phyloP scores from a whole-genome alignment of 2,888 invertebrate species.

The Drosophila limbata region DNA sequence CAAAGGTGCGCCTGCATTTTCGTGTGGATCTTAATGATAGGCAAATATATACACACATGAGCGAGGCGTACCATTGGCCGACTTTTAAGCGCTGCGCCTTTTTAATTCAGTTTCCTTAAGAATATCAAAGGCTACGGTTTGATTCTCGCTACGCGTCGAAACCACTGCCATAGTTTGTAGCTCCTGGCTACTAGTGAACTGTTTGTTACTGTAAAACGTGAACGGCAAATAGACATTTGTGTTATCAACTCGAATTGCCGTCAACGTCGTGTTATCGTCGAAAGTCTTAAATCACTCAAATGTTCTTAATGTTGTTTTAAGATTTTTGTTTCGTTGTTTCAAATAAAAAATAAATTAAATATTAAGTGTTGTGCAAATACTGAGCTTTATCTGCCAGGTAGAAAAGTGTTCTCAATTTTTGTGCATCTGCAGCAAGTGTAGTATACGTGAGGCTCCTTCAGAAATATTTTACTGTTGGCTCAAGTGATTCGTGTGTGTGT shows the following conservation, averaged over 20 bases:
- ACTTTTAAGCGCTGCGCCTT: constrained; percentile 50
- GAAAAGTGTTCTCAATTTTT: constrained; percentile 9
- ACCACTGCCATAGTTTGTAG: constrained; percentile 1
- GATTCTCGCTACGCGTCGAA: constrained; percentile 22
- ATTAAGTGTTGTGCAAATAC: constrained; percentile 39
- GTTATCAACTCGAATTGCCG: constrained; percentile 30
- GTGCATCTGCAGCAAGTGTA: constrained; percentile 6
- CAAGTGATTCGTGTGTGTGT: constrained; percentile 8
- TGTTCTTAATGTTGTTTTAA: constrained; percentile 8
- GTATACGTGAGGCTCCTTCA: constrained; percentile 14
- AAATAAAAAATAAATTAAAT: constrained; percentile 43
- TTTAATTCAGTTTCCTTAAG: constrained; percentile 60
- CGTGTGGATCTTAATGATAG: constrained; percentile 54
- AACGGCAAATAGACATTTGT: constrained; percentile 16
- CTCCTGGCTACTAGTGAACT: constrained; percentile 14
- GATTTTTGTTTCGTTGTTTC: constrained; percentile 14
- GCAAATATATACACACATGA: constrained; percentile 11
- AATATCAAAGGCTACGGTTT: constrained; percentile 60
- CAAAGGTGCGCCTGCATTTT: constrained; percentile 48
- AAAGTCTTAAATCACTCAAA: neutral
- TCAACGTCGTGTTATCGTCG: constrained; percentile 4
- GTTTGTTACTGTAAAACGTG: constrained; percentile 15
- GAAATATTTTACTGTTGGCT: constrained; percentile 3
- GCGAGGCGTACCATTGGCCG: constrained; percentile 52
- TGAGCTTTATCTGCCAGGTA: constrained; percentile 27